Base-by-base conservation (phyloP, 2,113 vertebrate genomes). In the Ochotona princeps region DNA sequence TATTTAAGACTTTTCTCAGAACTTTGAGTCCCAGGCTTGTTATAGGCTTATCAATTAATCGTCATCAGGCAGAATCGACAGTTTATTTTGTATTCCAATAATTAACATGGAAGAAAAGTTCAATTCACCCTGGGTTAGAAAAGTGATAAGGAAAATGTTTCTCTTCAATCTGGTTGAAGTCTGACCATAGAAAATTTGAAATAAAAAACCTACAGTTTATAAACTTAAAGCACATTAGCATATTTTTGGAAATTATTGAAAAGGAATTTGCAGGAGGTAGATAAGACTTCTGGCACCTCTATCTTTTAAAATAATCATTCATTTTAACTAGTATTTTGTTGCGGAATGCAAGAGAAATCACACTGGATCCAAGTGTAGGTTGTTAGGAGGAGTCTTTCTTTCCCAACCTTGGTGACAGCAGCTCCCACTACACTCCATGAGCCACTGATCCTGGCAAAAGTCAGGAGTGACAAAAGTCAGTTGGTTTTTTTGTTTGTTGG, bases 231-330 rank as follows among this genome's bases (percentile, higher is more conserved):
- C 74, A 54, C 49, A 73, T 20, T 92, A 73, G 72, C 70, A 13
- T 44, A 20, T 17, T 92, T 95, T 82, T 66, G 9, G 70, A 95
- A 83, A 5, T 51, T 82, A 51, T 67, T 93, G 17, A 92, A 93
- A 72, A 87, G 81, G 15, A 74, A 32, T 75, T 95, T 92, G 30
- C 2, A 26, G 49, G 61, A 4, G 13, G 17, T 67, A 83, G 60
- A 38, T 74, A 65, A 44, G 35, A 83, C 72, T 32, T 92, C 63
- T 86, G 8, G 1, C 32, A 20, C 75, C 1, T 85, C 10, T 0
- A 0, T 89, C 38, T 86, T 92, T 49, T 32, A 54, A 87, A 90
- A 87, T 3, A 83, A 26, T 63, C 87, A 28, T 57, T 91, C 74
- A 60, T 49, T 78, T 57, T 87, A 35, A 91, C 18, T 72, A 65